phyloP scores from a whole-genome alignment of 2,797 vertebrate genomes.

The Selene dorsalis region DNA sequence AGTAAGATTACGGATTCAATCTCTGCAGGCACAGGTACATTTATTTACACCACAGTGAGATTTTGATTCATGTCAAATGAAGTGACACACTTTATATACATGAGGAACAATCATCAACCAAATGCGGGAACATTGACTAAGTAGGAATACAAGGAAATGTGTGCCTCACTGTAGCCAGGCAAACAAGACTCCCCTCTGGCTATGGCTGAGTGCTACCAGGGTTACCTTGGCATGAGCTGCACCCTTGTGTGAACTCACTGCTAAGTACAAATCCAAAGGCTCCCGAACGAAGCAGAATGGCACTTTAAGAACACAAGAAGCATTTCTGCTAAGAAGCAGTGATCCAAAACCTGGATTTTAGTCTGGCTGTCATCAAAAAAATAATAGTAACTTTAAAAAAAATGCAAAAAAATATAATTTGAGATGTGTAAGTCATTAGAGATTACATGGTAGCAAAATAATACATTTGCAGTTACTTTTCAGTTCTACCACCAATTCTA shows the following conservation, averaged over 20 bases:
- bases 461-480: background rate
- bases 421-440: background rate
- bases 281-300: background rate
- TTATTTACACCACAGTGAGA: constrained; percentile 32
- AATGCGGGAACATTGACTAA: background rate
- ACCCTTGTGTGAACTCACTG: constrained; percentile 36
- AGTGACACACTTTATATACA: constrained; percentile 26
- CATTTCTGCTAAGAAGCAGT: constrained; percentile 16
- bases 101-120: constrained; percentile 14
- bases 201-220: constrained; percentile 20
- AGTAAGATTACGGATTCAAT: constrained; percentile 21
- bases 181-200: constrained; percentile 1
- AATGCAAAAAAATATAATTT: background rate
- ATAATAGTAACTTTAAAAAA: background rate
- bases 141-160: constrained; percentile 1
- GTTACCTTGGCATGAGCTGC: constrained; percentile 24
- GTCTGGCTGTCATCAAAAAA: background rate
- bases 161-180: background rate
- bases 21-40: constrained; percentile 3
- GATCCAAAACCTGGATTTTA: constrained; percentile 21
- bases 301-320: constrained; percentile 21
- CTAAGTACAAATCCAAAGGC: constrained; percentile 26
- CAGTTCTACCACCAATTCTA: background rate
- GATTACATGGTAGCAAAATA: background rate
- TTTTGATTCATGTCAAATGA: constrained; percentile 36